Conservation (phyloP, 2,113 vertebrate genomes). For the Odobenus rosmarus region DNA sequence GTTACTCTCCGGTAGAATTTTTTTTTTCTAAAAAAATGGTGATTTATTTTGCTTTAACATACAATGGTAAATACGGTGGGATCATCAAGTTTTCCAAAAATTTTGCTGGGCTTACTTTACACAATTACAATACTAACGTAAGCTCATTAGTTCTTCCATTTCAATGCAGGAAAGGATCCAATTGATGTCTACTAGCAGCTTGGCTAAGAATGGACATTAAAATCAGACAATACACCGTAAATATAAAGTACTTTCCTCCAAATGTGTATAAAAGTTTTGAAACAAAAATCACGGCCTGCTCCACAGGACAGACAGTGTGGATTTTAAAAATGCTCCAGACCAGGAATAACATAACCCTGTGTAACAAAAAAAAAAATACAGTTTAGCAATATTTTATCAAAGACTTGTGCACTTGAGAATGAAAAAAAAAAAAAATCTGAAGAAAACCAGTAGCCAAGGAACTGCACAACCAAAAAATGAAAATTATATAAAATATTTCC, state of each 20-base stretch:
- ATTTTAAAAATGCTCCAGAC: constrained; percentile 87
- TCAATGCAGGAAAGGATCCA: constrained; percentile 91
- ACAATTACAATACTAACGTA: constrained; percentile 90
- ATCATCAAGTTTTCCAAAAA: constrained; percentile 85
- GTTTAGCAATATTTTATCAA: constrained; percentile 86
- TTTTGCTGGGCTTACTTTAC: constrained; percentile 92
- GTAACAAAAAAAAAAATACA: constrained; percentile 84
- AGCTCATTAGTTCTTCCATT: constrained; percentile 88
- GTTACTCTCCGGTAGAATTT: constrained; percentile 34
- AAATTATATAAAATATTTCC: constrained; percentile 88
- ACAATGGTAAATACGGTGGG: constrained; percentile 92
- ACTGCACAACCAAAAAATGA: constrained; percentile 86
- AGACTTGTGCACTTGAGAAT: constrained; percentile 80
- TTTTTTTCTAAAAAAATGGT: constrained; percentile 83
- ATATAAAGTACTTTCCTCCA: constrained; percentile 84
- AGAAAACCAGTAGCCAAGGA: constrained; percentile 85
- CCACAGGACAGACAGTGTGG: constrained; percentile 90
- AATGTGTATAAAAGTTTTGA: constrained; percentile 86
- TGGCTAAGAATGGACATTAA: constrained; percentile 87
- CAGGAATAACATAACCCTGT: constrained; percentile 85
- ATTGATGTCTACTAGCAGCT: constrained; percentile 92
- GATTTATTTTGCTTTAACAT: constrained; percentile 94
- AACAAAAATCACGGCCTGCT: constrained; percentile 86
- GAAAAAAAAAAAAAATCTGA: constrained; percentile 79
- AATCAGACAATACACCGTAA: constrained; percentile 84